Base-by-base conservation (phyloP, 2,113 vertebrate species). In the Sebastes fasciatus region DNA sequence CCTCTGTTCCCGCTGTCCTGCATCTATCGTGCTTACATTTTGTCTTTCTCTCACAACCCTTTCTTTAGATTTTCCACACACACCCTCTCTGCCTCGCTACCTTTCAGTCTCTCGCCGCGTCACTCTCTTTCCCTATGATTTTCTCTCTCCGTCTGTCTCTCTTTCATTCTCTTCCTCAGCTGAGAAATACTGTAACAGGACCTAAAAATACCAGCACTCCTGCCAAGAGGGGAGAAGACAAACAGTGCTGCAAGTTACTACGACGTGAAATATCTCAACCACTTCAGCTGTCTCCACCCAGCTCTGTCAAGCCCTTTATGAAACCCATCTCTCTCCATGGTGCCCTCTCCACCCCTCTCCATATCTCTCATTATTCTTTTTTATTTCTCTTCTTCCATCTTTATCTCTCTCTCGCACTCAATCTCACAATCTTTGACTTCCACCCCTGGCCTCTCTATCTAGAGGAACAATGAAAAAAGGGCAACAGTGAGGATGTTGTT, bases 141-240 rank as follows among this genome's bases (percentile, higher is more conserved):
- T 55, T 65, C 68, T 26, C 68, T 26, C 69, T 64, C 76, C 77
- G 45, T 62, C 71, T 64, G 78, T 49, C 74, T 61, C 67, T n/a
- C 13, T 73, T 74, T 74, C 55, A 51, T 23, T 76, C 51, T 43
- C 14, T 13, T 19, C 19, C 21, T 58, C 51, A 14, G 70, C 58
- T 76, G 66, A 73, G 58, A 68, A 61, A 77, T 77, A 74, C 73
- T 86, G 71, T 74, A 82, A 63, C 74, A 14, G 66, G 40, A 63
- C 68, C 80, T 88, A 82, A 86, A 88, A 88, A 91, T 85, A 86
- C 19, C 84, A 61, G 68, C 66, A 19, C 45, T 78, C 76, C 79
- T 62, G 81, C 86, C 78, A 79, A 69, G 77, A 71, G 43, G 34
- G 48, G 63, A 45, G 72, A 84, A 80, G 80, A 89, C 67, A 74